phyloP scores from a whole-genome alignment of 2,888 invertebrate species.

The Notodonta dromedarius region DNA sequence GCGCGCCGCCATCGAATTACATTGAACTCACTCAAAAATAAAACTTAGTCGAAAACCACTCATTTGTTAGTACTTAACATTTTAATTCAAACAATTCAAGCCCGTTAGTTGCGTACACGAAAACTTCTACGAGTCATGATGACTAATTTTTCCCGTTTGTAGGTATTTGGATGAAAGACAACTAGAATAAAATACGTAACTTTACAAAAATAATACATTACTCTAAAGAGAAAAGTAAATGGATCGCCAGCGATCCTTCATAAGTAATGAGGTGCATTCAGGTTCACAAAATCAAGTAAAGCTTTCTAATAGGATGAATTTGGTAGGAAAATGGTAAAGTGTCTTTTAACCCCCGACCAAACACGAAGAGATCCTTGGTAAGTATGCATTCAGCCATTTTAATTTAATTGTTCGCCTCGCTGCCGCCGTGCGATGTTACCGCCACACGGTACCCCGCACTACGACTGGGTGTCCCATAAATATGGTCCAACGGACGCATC shows the following conservation, averaged over 20 bases:
- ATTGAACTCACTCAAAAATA: constrained; percentile 59
- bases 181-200: constrained; percentile 67
- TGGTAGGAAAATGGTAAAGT: constrained; percentile 53
- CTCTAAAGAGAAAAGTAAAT: constrained; percentile 76
- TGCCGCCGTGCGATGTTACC: neutral
- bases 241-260: constrained; percentile 81
- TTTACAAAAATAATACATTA: constrained; percentile 70
- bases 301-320: constrained; percentile 68
- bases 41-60: constrained; percentile 77
- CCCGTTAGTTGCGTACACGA: constrained; percentile 76
- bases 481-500: constrained; percentile 1
- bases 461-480: neutral
- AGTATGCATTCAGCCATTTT: neutral
- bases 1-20: constrained; percentile 48
- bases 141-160: constrained; percentile 56
- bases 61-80: constrained; percentile 76
- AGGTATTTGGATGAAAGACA: constrained; percentile 56
- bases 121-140: constrained; percentile 57
- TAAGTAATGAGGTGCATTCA: constrained; percentile 78
- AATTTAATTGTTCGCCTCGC: neutral
- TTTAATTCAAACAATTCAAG: constrained; percentile 74
- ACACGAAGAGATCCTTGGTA: constrained; percentile 34
- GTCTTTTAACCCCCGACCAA: constrained; percentile 53
- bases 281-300: constrained; percentile 74
- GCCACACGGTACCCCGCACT: neutral